phyloP scores from a whole-genome alignment of 2,888 invertebrate species.

The Tachina fera region DNA sequence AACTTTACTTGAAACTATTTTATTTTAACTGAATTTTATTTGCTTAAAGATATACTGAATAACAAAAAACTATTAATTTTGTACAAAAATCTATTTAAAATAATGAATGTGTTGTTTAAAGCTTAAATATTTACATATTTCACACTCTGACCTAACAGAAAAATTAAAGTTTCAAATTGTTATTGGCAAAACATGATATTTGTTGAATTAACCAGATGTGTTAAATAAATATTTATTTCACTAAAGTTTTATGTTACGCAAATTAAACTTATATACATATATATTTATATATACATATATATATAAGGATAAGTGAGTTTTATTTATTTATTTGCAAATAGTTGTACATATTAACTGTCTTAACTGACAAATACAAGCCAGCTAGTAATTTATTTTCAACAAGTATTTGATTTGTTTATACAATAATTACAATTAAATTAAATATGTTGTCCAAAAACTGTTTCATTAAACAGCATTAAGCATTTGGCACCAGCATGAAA shows the following conservation, averaged over 20 bases:
- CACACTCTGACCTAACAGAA: neutral
- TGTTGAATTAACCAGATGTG: constrained; percentile 63
- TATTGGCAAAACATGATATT: constrained; percentile 67
- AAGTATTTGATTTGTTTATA: constrained; percentile 62
- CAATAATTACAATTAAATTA: constrained; percentile 45
- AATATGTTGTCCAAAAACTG: constrained; percentile 39
- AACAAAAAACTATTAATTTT: no score
- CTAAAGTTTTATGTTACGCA: constrained; percentile 53
- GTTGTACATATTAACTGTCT: constrained; percentile 22
- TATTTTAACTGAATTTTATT: no score
- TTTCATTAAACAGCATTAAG: constrained; percentile 28
- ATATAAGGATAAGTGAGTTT: constrained; percentile 3
- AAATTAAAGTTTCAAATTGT: constrained; percentile 23
- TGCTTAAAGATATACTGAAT: no score
- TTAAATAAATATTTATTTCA: constrained; percentile 66
- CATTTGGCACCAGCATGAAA: constrained; percentile 29
- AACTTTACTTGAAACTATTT: no score
- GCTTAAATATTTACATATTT: no score
- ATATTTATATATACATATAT: neutral
- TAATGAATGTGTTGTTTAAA: no score
- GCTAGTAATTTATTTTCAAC: constrained; percentile 52
- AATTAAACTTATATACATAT: neutral
- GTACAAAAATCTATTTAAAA: no score
- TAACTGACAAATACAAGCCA: constrained; percentile 33
- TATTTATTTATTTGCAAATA: constrained; percentile 24